These are phyloP conservation scores for Aramus guarauna DNA, from an alignment of 2,113 vertebrate genomes.

Conservation along the genomic window DNA sequence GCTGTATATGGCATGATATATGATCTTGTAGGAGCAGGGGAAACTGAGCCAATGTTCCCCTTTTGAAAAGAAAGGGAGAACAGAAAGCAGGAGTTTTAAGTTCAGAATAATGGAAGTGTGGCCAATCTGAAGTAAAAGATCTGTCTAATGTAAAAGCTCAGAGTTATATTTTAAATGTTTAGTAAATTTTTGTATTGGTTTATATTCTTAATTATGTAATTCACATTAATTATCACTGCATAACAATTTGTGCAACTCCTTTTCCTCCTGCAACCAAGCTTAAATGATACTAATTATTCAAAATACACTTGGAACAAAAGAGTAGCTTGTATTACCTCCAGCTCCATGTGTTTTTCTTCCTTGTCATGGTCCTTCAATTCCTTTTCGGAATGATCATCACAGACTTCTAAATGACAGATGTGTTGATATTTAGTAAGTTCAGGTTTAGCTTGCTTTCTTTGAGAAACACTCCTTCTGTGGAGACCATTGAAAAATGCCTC, in stretches of 20 bases:
- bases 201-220: not conserved
- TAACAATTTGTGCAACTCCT: not conserved
- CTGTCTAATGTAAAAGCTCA: not conserved
- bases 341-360: conserved; percentile 54
- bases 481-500: conserved; percentile 2
- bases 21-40: not conserved
- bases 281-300: not conserved
- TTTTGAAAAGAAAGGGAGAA: not conserved
- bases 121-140: not conserved
- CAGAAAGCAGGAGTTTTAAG: not conserved
- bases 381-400: not conserved
- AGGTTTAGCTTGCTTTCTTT: conserved; percentile 48
- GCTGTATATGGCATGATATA: not conserved
- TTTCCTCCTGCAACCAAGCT: not conserved
- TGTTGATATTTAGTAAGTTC: conserved; percentile 4
- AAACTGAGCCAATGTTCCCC: not conserved
- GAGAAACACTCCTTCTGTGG: conserved; percentile 26
- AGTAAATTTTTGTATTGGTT: not conserved
- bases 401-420: not conserved
- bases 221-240: not conserved
- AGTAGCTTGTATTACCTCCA: conserved; percentile 69
- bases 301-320: not conserved
- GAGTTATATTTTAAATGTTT: not conserved
- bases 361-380: conserved; percentile 47
- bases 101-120: not conserved